Conservation (phyloP, 2,797 vertebrate genomes). For the Epinephelus coioides region DNA sequence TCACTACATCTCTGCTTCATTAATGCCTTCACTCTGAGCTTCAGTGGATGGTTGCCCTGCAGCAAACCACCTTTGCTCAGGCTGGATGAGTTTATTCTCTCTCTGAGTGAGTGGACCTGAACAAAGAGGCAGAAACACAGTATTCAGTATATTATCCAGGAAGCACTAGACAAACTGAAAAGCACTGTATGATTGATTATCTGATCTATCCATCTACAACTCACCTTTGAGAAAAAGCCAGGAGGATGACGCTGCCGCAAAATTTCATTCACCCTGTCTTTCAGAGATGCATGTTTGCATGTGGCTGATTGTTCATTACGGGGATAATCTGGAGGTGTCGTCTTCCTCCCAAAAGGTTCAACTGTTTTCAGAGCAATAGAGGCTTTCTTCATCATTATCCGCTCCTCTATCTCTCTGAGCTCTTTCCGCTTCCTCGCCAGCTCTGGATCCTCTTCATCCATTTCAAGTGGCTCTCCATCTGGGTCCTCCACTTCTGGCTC, state of each 20-base stretch:
- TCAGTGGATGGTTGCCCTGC: constrained; percentile 68
- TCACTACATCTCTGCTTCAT: constrained; percentile 41
- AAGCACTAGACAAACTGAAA: neutral
- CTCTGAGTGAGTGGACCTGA: constrained; percentile 13
- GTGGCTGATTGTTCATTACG: neutral
- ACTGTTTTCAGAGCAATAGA: constrained; percentile 49
- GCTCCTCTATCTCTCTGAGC: constrained; percentile 63
- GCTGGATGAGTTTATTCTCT: neutral
- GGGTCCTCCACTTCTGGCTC: neutral
- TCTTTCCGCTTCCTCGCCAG: constrained; percentile 60
- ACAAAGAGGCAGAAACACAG: neutral
- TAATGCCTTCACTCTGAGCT: constrained; percentile 63
- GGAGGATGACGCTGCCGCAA: constrained; percentile 46
- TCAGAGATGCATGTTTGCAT: constrained; percentile 35
- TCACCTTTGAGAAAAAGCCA: constrained; percentile 57
- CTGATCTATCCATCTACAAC: neutral
- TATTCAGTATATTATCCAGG: neutral
- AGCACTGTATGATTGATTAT: neutral
- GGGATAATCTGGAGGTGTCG: fast-evolving
- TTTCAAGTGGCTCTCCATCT: constrained; percentile 28
- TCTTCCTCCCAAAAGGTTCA: neutral
- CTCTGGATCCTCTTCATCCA: constrained; percentile 48
- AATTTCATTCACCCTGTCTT: constrained; percentile 68
- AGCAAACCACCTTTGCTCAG: neutral
- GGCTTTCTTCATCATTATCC: constrained; percentile 61